Percentiles rank a stretch among this genome's conserved stretches.
phyloP scores from a whole-genome alignment of 2,888 invertebrate genomes.

The Erebia ligea region DNA sequence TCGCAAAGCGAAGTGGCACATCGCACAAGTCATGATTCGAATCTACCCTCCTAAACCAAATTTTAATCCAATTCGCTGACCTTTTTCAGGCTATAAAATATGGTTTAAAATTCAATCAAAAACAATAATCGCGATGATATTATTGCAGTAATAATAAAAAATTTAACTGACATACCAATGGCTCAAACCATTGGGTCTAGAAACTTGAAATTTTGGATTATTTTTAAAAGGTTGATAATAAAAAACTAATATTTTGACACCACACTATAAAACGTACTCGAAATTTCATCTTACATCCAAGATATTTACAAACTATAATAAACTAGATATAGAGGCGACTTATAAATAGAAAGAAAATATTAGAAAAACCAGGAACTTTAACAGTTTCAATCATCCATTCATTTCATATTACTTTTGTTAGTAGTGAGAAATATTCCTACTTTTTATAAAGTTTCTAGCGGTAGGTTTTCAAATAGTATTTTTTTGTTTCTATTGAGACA shows the following conservation, averaged over 20 bases:
- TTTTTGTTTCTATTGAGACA: background rate
- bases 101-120: no score
- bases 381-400: background rate
- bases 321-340: constrained; percentile 63
- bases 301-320: constrained; percentile 63
- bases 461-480: background rate
- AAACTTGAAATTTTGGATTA: background rate
- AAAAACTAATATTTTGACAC: background rate
- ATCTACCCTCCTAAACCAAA: no score
- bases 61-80: no score
- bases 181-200: no score
- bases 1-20: no score
- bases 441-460: background rate
- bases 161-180: no score
- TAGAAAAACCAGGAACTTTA: constrained; percentile 22
- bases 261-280: background rate
- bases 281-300: constrained; percentile 22
- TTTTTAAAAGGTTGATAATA: background rate
- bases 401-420: background rate
- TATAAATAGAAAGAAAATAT: constrained; percentile 33
- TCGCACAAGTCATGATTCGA: no score
- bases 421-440: background rate
- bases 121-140: no score
- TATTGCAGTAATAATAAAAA: no score
- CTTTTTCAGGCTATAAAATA: no score